Conservation (phyloP, 2,113 vertebrate genomes). For the Hemiscyllium ocellatum region DNA sequence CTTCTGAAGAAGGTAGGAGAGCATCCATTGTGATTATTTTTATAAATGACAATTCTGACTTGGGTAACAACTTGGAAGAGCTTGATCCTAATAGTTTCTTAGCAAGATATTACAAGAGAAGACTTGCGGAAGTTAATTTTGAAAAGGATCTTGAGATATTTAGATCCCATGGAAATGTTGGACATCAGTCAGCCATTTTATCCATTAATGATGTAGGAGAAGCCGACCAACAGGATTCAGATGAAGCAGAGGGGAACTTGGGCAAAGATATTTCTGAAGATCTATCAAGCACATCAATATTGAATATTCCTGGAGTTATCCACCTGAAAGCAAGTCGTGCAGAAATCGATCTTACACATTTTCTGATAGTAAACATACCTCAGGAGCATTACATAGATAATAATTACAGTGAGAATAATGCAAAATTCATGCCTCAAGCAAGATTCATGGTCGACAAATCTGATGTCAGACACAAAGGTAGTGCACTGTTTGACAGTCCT, state of each 20-base stretch:
- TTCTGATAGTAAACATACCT: background rate
- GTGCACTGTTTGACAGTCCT: background rate
- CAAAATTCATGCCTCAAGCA: background rate
- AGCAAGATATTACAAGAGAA: background rate
- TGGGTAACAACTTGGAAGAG: background rate
- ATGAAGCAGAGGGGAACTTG: background rate
- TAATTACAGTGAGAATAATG: background rate
- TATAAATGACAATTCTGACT: background rate
- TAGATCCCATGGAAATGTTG: background rate
- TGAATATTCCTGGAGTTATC: background rate
- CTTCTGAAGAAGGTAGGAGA: background rate
- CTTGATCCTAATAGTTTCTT: background rate
- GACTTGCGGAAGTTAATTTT: background rate
- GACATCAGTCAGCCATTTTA: background rate
- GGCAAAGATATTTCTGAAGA: too few relatives aligned
- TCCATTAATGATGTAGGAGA: background rate
- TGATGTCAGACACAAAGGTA: background rate
- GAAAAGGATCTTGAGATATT: background rate
- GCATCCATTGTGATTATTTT: background rate
- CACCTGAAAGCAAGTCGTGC: background rate
- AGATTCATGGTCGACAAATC: background rate
- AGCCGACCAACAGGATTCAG: too few relatives aligned
- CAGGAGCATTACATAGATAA: background rate
- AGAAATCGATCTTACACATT: background rate
- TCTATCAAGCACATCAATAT: background rate